These are phyloP conservation scores for Chloroclystis v-ata DNA, from an alignment of 2,888 invertebrate genomes.

Conservation along the genomic window DNA sequence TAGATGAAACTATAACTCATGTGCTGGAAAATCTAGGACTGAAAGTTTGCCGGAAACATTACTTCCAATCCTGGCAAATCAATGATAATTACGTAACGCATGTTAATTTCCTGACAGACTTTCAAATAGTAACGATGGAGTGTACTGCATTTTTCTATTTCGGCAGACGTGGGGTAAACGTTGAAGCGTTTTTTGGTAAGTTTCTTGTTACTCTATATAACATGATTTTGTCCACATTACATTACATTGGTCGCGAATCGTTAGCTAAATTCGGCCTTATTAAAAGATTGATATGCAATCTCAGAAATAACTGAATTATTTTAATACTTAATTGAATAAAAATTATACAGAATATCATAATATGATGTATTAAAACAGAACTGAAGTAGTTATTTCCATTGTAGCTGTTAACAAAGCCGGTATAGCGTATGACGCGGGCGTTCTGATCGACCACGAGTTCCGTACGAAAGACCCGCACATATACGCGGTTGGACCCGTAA, in stretches of 20 bases:
- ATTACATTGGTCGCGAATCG: too few species aligned
- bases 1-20: constrained; percentile 70
- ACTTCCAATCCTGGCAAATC: constrained; percentile 75
- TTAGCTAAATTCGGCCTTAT: too few species aligned
- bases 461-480: constrained; percentile 81
- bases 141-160: constrained; percentile 80
- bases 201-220: background rate
- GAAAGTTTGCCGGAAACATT: constrained; percentile 69
- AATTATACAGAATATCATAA: too few species aligned
- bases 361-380: too few species aligned
- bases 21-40: constrained; percentile 60
- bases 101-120: constrained; percentile 71
- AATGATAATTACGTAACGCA: constrained; percentile 46
- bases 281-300: too few species aligned
- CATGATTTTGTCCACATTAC: too few species aligned
- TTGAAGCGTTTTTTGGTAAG: constrained; percentile 61
- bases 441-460: constrained; percentile 80
- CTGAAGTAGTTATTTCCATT: background rate
- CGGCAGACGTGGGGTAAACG: constrained; percentile 63
- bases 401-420: constrained; percentile 75
- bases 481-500: constrained; percentile 82
- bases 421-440: constrained; percentile 78
- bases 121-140: constrained; percentile 56
- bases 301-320: too few species aligned
- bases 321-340: too few species aligned